Conservation (phyloP, 2,113 vertebrate genomes). For the Probosciger aterrimus region DNA sequence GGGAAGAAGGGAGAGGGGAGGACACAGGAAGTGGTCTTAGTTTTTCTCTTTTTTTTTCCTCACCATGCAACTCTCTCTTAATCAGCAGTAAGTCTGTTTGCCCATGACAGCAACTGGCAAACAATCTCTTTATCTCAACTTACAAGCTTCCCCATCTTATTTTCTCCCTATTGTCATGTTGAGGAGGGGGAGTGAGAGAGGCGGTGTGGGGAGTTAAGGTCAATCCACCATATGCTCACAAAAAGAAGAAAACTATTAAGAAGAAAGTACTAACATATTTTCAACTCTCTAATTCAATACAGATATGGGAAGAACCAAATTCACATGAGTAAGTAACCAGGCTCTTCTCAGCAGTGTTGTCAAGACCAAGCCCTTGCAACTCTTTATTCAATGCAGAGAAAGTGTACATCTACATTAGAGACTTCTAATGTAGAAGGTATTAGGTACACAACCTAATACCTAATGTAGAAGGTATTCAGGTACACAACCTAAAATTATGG, state of each 20-base stretch:
- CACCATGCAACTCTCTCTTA: background rate
- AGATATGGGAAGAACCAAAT: background rate
- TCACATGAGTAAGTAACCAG: background rate
- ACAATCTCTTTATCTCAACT: background rate
- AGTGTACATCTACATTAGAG: background rate
- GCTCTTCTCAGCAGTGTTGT: background rate
- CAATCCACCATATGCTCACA: background rate
- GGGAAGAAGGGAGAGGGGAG: background rate
- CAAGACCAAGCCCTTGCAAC: background rate
- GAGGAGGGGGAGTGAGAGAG: background rate
- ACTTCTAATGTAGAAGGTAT: too few relatives aligned
- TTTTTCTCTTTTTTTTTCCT: background rate
- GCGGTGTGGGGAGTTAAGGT: rapidly evolving
- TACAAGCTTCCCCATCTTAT: background rate
- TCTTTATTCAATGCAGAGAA: background rate
- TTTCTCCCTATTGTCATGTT: background rate
- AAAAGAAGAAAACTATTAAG: background rate
- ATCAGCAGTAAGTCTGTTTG: background rate
- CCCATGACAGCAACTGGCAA: background rate
- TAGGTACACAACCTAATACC: background rate
- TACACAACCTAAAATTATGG: background rate
- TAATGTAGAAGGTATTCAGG: too few relatives aligned
- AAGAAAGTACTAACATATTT: background rate
- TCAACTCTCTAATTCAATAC: background rate
- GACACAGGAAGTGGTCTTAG: background rate